phyloP scores from a whole-genome alignment of 1,140 invertebrate genomes.

The Argopecten irradians region DNA sequence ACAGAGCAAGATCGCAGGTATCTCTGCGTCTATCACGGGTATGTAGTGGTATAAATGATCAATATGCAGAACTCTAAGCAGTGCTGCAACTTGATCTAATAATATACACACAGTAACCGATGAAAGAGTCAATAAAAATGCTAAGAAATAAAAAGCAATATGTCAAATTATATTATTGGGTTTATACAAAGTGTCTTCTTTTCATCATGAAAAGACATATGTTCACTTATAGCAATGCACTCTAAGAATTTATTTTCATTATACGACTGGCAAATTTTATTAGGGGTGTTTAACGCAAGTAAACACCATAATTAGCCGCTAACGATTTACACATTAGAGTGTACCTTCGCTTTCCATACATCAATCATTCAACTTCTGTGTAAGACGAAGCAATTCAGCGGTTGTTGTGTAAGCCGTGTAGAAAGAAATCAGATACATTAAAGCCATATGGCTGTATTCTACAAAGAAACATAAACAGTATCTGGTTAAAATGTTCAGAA shows the following conservation, averaged over 20 bases:
- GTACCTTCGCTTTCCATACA: neutral
- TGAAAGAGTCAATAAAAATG: no score
- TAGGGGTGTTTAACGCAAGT: neutral
- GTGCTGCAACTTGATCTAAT: no score
- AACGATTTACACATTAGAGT: neutral
- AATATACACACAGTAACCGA: no score
- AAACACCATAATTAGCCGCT: neutral
- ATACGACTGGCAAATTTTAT: neutral
- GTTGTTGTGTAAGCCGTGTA: neutral
- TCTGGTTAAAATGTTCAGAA: neutral
- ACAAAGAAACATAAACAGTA: neutral
- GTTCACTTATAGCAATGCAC: neutral
- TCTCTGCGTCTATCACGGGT: no score
- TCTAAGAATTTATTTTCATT: neutral
- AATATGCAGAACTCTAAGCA: no score
- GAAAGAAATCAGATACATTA: neutral
- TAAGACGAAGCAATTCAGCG: neutral
- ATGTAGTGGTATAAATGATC: no score
- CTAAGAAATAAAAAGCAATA: no score
- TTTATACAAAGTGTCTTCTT: neutral
- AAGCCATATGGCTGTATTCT: neutral
- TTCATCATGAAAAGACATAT: neutral
- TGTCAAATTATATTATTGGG: no score
- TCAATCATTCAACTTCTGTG: neutral
- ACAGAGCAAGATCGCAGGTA: no score